Conservation (phyloP, 2,888 invertebrate species). For the Parelbella ahira region DNA sequence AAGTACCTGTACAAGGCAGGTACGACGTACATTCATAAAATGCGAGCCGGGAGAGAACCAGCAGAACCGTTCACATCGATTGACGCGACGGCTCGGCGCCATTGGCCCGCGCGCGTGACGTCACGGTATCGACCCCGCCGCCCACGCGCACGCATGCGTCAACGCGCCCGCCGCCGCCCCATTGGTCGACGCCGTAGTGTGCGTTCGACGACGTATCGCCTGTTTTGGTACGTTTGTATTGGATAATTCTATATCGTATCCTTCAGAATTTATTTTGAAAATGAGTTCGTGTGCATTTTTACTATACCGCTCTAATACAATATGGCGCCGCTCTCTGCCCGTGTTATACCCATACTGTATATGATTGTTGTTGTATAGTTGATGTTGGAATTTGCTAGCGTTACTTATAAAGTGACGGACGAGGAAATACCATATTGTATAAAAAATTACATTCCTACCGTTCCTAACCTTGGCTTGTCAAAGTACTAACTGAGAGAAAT, state of each 20-base stretch:
- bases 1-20: not conserved
- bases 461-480: no score
- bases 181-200: conserved; percentile 47
- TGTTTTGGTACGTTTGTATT: conserved; percentile 47
- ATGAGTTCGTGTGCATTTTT: conserved; percentile 22
- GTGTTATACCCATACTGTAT: no score
- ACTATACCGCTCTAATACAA: conserved; percentile 1
- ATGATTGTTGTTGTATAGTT: no score
- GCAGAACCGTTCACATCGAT: conserved; percentile 63
- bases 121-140: conserved; percentile 71
- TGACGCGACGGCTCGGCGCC: conserved; percentile 64
- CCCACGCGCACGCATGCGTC: conserved; percentile 72
- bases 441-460: no score
- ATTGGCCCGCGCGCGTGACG: conserved; percentile 68
- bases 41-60: not conserved
- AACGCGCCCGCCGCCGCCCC: conserved; percentile 37
- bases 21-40: conserved; percentile 18
- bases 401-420: no score
- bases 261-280: conserved; percentile 34
- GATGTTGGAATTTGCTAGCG: no score
- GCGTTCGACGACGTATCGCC: conserved; percentile 27
- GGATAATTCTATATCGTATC: no score
- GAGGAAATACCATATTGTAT: no score
- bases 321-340: no score
- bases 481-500: no score